Base-by-base conservation (phyloP, 30 jellyfish, hydroid and myxozoan species). In the Nemopilema nomurai region DNA sequence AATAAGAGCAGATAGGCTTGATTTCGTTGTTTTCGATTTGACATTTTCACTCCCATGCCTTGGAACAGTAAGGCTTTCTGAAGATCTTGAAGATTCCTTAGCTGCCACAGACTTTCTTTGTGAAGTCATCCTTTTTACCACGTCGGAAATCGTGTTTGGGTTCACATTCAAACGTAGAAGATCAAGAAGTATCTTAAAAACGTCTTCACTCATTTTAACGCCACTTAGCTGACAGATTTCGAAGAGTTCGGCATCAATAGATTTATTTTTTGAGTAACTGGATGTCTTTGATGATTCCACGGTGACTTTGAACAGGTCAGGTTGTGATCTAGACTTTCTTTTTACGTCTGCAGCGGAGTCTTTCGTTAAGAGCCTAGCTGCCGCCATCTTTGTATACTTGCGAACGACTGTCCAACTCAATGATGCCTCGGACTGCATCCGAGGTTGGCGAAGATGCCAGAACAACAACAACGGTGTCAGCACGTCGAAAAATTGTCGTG, bases 201-300 rank as follows among this genome's bases (percentile, higher is more conserved):
- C 93, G 53, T 92, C 98, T 50, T 71, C 66, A 67, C 92, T 96
- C 94, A 92, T 81, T 51, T 83, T 77, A 51, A 92, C 92, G 25
- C 96, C 96, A 76, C 97, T 88, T 51, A 92, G 85, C 50, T 94
- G 87, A 52, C 97, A 87, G 24, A 92, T 29, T 57, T 92, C 97
- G 67, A 76, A 79, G 32, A 92, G 84, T 33, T 92, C 97, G 68
- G 87, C 98, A 51, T 92, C 97, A 8, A 92, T 50, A 20, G 91
- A 71, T 50, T 83, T 83, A 51, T 63, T 78, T 77, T 81, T 91
- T 9, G 92, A 8, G 68, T 52, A 84, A 8, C 86, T 63, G 25
- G 92, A 85, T 31, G 92, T 85, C 25, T 80, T 89, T 62, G 92
- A 57, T 28, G 88, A 76, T 68, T 86, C 96, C n/a, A 87, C 84